Percentiles rank a stretch among this genome's conserved stretches.
Conservation (phyloP, 92 coral and sea anemone genomes). For the Galaxea fascicularis region DNA sequence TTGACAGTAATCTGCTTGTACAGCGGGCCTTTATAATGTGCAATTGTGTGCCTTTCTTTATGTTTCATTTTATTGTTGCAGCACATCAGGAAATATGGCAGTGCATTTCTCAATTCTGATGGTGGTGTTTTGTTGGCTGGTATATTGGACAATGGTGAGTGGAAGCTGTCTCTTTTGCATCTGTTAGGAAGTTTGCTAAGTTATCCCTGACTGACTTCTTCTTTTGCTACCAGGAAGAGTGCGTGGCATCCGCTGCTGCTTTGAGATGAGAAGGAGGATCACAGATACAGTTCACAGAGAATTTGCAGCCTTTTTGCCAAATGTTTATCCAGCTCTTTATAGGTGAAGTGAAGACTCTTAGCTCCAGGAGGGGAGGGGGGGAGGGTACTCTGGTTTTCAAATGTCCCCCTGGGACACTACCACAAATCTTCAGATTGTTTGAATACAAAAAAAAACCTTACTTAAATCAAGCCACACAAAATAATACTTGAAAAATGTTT, state of each 20-base stretch:
- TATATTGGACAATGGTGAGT: conserved; percentile 80
- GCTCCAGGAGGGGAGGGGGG: background rate
- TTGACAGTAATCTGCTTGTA: too few species aligned
- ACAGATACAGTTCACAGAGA: conserved; percentile 42
- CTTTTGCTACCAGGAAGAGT: conserved; percentile 48
- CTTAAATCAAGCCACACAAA: too few species aligned
- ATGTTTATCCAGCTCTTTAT: conserved; percentile 55
- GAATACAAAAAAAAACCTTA: too few species aligned
- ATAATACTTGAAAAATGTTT: too few species aligned
- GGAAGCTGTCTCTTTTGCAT: background rate
- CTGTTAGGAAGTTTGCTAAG: background rate
- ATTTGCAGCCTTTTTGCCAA: conserved; percentile 68
- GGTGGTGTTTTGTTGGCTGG: conserved; percentile 89
- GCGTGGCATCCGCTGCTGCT: conserved; percentile 57
- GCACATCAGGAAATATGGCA: conserved; percentile 86
- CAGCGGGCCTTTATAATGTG: too few species aligned
- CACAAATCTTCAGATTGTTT: too few species aligned
- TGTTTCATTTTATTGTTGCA: conserved; percentile 40
- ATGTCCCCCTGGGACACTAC: too few species aligned
- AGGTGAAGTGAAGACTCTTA: conserved; percentile 42
- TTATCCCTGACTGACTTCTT: background rate
- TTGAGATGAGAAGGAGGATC: conserved; percentile 35
- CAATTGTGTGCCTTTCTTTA: background rate
- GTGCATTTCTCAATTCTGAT: conserved; percentile 78
- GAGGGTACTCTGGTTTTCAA: too few species aligned